phyloP scores from a whole-genome alignment of 2,888 invertebrate species.

The Drosophila ezoana region DNA sequence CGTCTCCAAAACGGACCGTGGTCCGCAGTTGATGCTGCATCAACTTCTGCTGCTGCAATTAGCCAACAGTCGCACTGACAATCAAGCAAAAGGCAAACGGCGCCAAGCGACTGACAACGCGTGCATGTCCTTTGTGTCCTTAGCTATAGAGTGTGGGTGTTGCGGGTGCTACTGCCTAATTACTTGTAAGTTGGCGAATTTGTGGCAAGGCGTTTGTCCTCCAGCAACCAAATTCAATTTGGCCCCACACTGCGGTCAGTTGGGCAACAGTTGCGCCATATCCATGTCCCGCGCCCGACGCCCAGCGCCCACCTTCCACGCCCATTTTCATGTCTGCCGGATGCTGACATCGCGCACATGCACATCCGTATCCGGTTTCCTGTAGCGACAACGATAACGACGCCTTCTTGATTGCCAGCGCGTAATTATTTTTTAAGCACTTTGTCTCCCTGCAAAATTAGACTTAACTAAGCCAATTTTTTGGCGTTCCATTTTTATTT shows the following conservation, averaged over 20 bases:
- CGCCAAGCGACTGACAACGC: constrained; percentile 64
- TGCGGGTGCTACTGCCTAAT: constrained; percentile 71
- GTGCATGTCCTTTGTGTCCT: constrained; percentile 56
- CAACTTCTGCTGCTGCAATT: constrained; percentile 56
- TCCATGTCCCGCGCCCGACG: not conserved
- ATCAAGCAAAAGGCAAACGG: constrained; percentile 41
- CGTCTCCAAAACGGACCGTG: not conserved
- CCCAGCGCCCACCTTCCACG: constrained; percentile 2
- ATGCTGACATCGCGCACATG: constrained; percentile 75
- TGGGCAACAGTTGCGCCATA: constrained; percentile 15
- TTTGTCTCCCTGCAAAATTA: constrained; percentile 75
- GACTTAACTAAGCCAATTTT: constrained; percentile 76
- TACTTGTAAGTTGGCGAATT: constrained; percentile 83
- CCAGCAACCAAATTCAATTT: constrained; percentile 81
- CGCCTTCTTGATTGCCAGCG: constrained; percentile 74
- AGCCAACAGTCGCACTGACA: constrained; percentile 69
- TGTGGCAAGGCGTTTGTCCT: constrained; percentile 73
- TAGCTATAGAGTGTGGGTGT: constrained; percentile 3
- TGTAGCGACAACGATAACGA: constrained; percentile 63
- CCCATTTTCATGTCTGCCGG: constrained; percentile 49
- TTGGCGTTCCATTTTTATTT: constrained; percentile 13
- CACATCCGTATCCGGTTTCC: constrained; percentile 74
- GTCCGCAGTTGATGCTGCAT: not conserved
- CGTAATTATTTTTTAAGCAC: constrained; percentile 80
- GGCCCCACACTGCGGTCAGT: constrained; percentile 49